Evolutionary conservation across 1,140 invertebrate species (phyloP).

Genomic region (Lasaia peninsularis): DNA sequence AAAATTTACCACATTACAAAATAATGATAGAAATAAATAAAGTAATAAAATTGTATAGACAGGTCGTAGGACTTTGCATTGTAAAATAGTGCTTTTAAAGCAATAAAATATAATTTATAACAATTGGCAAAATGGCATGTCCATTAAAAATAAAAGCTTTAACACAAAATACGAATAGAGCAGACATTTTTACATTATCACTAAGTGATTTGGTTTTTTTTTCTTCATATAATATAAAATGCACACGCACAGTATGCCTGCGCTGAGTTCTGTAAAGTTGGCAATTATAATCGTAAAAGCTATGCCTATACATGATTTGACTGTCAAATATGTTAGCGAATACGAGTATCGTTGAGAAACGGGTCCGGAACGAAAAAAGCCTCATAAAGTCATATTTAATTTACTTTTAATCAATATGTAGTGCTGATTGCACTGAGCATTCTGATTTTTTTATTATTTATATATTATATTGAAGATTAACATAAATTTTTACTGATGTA

Average conservation of each 20-base stretch:
- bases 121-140: slow-evolving; percentile 76
- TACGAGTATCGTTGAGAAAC: neutral
- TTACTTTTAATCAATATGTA: neutral
- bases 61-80: slow-evolving; percentile 74
- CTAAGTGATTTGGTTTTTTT: slow-evolving; percentile 70
- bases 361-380: neutral
- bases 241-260: slow-evolving; percentile 29
- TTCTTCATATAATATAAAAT: slow-evolving; percentile 56
- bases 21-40: slow-evolving; percentile 77
- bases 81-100: slow-evolving; percentile 77
- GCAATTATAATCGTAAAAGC: neutral
- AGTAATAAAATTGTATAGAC: slow-evolving; percentile 74
- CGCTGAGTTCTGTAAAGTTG: neutral
- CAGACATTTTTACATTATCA: slow-evolving; percentile 62
- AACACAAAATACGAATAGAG: slow-evolving; percentile 72
- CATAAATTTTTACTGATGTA: no score
- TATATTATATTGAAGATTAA: no score
- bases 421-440: no score
- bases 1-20: slow-evolving; percentile 77
- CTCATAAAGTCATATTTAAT: neutral
- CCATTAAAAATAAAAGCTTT: slow-evolving; percentile 73
- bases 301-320: neutral
- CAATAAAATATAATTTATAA: slow-evolving; percentile 76
- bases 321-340: neutral
- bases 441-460: no score